Conservation (phyloP, 2,797 vertebrate genomes). For the Rhinogobio ventralis region DNA sequence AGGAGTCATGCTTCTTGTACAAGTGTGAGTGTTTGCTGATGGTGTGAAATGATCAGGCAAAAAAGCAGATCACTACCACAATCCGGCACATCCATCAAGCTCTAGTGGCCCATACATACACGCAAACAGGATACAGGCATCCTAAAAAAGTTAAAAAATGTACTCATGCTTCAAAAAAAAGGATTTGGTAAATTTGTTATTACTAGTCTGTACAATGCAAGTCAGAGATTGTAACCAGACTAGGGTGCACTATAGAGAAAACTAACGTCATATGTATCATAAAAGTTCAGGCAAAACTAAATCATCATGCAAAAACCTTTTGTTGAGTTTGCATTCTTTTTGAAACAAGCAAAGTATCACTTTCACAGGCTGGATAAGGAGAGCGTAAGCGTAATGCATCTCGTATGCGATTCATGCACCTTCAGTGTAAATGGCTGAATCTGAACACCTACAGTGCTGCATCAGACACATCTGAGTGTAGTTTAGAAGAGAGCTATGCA, state of each 20-base stretch:
- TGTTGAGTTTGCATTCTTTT: constrained; percentile 26
- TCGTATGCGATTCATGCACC: constrained; percentile 57
- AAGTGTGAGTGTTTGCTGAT: constrained; percentile 38
- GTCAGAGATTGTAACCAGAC: constrained; percentile 58
- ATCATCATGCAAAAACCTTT: constrained; percentile 44
- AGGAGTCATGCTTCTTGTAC: constrained; percentile 38
- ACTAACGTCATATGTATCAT: neutral
- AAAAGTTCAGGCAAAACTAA: constrained; percentile 12
- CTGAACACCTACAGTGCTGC: neutral
- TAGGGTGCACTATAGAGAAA: constrained; percentile 50
- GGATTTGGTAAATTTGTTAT: constrained; percentile 56
- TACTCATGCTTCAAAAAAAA: constrained; percentile 71
- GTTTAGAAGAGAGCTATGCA: constrained; percentile 40
- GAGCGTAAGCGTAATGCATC: constrained; percentile 43
- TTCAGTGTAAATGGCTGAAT: constrained; percentile 38
- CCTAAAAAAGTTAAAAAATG: constrained; percentile 66
- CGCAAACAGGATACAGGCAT: constrained; percentile 42
- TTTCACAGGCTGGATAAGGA: constrained; percentile 28
- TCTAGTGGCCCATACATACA: constrained; percentile 41
- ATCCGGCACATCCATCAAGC: constrained; percentile 53
- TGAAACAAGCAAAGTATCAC: constrained; percentile 42
- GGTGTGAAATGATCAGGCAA: constrained; percentile 55
- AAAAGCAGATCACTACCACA: constrained; percentile 50
- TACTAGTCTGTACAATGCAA: constrained; percentile 66
- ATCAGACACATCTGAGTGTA: constrained; percentile 23